Conservation (phyloP, 2,113 vertebrate species). For the Pontoporia blainvillei region DNA sequence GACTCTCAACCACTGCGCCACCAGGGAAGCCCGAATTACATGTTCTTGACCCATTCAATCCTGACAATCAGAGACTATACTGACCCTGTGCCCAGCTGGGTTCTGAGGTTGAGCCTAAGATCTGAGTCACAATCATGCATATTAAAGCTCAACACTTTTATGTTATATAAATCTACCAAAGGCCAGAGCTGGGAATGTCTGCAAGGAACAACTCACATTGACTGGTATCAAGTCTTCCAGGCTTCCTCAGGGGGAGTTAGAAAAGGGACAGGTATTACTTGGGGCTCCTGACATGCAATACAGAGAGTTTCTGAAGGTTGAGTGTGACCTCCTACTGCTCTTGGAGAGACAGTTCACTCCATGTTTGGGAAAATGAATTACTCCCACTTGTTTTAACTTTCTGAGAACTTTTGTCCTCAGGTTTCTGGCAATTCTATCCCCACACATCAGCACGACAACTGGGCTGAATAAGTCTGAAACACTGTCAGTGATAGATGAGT, state of each 20-base stretch:
- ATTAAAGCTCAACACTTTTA: background rate
- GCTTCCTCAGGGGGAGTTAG: background rate
- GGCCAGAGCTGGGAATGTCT: too few relatives aligned
- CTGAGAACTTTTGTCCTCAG: constrained; percentile 34
- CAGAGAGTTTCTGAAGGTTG: background rate
- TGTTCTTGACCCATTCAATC: background rate
- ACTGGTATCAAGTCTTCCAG: background rate
- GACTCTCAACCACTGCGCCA: too few relatives aligned
- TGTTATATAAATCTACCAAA: background rate
- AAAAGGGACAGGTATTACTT: background rate
- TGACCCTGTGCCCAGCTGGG: background rate
- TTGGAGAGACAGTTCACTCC: background rate
- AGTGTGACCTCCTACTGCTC: background rate
- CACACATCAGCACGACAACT: background rate
- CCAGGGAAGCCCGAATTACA: too few relatives aligned
- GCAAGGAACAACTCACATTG: too few relatives aligned
- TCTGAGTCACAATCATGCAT: background rate
- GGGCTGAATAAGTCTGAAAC: constrained; percentile 19
- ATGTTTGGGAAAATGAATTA: background rate
- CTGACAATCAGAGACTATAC: background rate
- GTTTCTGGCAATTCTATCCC: constrained; percentile 42
- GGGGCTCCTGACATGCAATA: background rate
- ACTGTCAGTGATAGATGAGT: constrained; percentile 58
- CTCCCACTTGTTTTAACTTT: constrained; percentile 44
- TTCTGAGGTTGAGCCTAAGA: background rate